A percentile compares a stretch with the other conserved stretches of the same genome.
Conservation (phyloP, 2,797 vertebrate genomes). For the Falco peregrinus region DNA sequence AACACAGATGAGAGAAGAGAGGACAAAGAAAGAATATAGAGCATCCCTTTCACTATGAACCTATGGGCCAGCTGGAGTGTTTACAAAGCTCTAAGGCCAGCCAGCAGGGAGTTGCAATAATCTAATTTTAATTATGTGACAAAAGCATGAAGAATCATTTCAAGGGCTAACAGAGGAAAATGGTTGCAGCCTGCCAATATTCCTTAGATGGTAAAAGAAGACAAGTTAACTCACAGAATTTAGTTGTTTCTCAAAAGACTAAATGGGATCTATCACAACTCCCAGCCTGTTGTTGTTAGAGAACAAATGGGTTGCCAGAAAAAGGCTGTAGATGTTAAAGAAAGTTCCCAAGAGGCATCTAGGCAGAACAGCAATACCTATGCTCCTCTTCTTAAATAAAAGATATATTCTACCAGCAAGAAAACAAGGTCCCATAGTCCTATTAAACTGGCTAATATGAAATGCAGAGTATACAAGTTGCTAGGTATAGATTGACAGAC, state of each 20-base stretch:
- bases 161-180: conserved; percentile 77
- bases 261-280: conserved; percentile 63
- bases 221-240: conserved; percentile 70
- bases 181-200: conserved; percentile 76
- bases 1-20: conserved; percentile 58
- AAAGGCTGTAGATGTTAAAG: conserved; percentile 43
- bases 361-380: conserved; percentile 9
- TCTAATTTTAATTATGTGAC: conserved; percentile 84
- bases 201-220: conserved; percentile 79
- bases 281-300: conserved; percentile 46
- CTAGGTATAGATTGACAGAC: background rate
- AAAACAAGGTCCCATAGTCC: background rate
- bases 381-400: background rate
- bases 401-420: background rate
- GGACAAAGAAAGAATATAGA: conserved; percentile 66
- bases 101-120: conserved; percentile 79
- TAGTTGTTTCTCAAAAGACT: conserved; percentile 69
- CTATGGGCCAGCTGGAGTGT: conserved; percentile 76
- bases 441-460: background rate
- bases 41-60: conserved; percentile 69
- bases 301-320: conserved; percentile 42
- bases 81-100: conserved; percentile 73
- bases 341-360: conserved; percentile 29
- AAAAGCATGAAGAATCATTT: conserved; percentile 81
- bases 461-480: background rate